Conservation (phyloP, 30 jellyfish, hydroid and myxozoan species). For the Chrysaora quinquecirrha region DNA sequence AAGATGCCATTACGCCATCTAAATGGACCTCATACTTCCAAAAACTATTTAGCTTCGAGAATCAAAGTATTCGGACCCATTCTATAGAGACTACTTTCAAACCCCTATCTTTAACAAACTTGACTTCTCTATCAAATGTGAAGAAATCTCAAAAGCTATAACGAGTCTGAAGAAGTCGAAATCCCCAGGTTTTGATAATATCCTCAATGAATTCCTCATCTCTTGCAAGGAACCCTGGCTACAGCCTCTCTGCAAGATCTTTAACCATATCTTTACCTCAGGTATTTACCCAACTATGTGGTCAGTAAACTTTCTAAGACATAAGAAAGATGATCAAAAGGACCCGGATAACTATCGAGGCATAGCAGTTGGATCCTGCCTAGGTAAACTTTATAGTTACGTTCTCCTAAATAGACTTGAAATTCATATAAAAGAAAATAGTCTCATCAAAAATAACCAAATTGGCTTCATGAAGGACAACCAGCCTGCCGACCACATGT, state of each 20-base stretch:
- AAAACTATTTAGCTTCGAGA: no score
- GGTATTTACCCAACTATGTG: slow-evolving; percentile 14
- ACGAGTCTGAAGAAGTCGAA: no score
- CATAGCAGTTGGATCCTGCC: slow-evolving; percentile 24
- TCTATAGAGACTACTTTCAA: no score
- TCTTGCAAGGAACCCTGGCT: slow-evolving; percentile 1
- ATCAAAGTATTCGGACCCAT: no score
- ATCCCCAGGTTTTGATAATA: slow-evolving; percentile 27
- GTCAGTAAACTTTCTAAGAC: slow-evolving; percentile 15
- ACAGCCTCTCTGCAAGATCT: neutral
- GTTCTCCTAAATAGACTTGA: neutral
- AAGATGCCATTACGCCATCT: no score
- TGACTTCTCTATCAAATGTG: neutral
- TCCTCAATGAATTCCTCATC: slow-evolving; percentile 12
- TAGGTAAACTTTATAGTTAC: slow-evolving; percentile 10
- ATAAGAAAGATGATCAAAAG: neutral
- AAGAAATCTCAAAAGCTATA: slow-evolving; percentile 1
- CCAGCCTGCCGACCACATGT: slow-evolving; percentile 2
- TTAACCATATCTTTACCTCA: slow-evolving; percentile 5
- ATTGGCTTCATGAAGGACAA: slow-evolving; percentile 15
- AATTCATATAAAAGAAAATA: neutral
- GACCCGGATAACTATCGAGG: slow-evolving; percentile 21
- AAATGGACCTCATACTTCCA: no score
- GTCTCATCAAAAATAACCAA: neutral
- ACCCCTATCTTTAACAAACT: slow-evolving; percentile 14